Evolutionary conservation across 2,797 vertebrate genomes (phyloP), one percentile per base, ranked within the genome.

Genomic region (Cyprinodon diabolis): DNA sequence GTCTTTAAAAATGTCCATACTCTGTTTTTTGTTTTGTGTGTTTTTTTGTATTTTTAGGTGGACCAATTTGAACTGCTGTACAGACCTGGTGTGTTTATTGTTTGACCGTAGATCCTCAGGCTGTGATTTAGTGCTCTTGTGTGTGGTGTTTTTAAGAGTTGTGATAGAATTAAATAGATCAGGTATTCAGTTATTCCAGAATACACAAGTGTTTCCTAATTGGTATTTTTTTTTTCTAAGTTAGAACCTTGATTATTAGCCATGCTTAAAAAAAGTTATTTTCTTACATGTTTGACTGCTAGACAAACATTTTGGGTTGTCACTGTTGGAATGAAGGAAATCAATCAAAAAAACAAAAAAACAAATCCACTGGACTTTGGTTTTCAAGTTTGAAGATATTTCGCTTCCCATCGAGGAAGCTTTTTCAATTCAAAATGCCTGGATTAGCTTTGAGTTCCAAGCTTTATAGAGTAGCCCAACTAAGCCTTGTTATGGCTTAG

Each of bases 31-130:
- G 79, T 81, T 77, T 30, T 30, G 30, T 30, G 30, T 30, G 30
- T 30, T 40, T 55, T 75, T 67, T 37, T 55, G 40, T 13, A 43
- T 58, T 70, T 57, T 40, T 83, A 93, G 87, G 76, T 93, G 91
- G 87, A 92, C 92, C 93, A 91, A 88, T 93, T 91, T 94, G 92
- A 92, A 85, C 94, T 94, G 94, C 93, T 96, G 90, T 94, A 92
- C 94, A 87, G 92, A 92, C 69, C 87, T 93, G 93, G 91, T 95
- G 93, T 95, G 95, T 95, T 89, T 62, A 75, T 66, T 81, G 70
- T 78, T 57, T 85, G 40, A 74, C 65, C 82, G 69, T 90, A 67
- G 77, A 72, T 83, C 57, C 68, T 80, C 17, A 71, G 37, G 11
- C 52, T 84, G 82, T 83, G 74, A 73, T 30, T 73, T 90, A 84